These are phyloP conservation scores for Helicoverpa zea DNA, from an alignment of 1,140 invertebrate species.

Conservation along the genomic window DNA sequence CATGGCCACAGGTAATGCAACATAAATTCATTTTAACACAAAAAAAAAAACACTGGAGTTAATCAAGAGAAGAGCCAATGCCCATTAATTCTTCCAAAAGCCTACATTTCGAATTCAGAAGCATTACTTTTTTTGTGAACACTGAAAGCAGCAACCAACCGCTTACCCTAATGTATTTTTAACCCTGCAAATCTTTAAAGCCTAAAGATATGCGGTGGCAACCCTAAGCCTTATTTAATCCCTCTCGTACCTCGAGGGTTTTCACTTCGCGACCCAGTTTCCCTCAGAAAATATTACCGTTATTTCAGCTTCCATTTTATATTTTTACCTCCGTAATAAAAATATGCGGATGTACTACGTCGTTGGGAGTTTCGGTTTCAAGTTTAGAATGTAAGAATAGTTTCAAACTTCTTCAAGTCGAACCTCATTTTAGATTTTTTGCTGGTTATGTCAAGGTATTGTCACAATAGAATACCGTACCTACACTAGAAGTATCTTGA, in stretches of 20 bases:
- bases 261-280: conserved; percentile 46
- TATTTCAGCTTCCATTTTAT: conserved; percentile 42
- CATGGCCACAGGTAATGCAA: too few relatives aligned
- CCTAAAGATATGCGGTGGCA: conserved; percentile 2
- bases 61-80: too few relatives aligned
- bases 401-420: background rate
- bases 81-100: too few relatives aligned
- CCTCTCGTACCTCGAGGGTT: conserved; percentile 33
- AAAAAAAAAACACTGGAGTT: too few relatives aligned
- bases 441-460: too few relatives aligned
- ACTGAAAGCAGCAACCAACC: background rate
- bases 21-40: too few relatives aligned
- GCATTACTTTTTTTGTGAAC: too few relatives aligned
- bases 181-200: conserved; percentile 31
- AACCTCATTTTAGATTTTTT: too few relatives aligned
- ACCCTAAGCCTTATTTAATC: conserved; percentile 40
- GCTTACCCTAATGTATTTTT: conserved; percentile 30
- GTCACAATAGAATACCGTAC: too few relatives aligned
- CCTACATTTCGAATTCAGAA: too few relatives aligned
- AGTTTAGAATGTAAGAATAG: background rate
- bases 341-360: conserved; percentile 6
- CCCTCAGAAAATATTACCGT: conserved; percentile 41
- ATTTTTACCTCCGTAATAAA: conserved; percentile 44
- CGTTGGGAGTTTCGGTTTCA: background rate
- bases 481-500: too few relatives aligned